Conservation (phyloP, 2,113 vertebrate species). For the Tragelaphus buxtoni region DNA sequence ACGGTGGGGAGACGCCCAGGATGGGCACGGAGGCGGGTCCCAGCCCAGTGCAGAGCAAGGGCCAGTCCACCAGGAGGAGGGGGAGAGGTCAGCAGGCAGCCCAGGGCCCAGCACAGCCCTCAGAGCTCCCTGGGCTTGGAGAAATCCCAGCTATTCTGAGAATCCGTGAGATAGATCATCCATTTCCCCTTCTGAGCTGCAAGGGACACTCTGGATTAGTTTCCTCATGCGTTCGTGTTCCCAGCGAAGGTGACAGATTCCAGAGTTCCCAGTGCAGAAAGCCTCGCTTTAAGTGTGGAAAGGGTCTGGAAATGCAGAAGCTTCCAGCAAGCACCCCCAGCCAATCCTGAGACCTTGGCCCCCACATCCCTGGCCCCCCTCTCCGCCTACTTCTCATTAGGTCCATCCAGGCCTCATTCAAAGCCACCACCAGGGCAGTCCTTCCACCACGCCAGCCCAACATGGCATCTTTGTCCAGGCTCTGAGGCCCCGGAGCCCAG, state of each 20-base stretch:
- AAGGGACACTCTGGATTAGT: constrained; percentile 54
- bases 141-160: no score
- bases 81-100: not conserved
- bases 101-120: not conserved
- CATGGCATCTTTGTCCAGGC: not conserved
- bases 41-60: no score
- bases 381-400: not conserved
- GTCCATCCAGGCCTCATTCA: not conserved
- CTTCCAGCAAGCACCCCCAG: not conserved
- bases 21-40: accelerated
- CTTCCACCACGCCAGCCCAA: accelerated
- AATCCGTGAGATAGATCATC: not conserved
- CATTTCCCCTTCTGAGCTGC: constrained; percentile 59
- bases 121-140: no score
- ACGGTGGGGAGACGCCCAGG: not conserved
- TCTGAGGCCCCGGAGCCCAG: not conserved
- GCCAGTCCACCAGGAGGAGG: not conserved
- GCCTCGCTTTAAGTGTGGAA: not conserved
- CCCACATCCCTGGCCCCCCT: not conserved
- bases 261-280: not conserved
- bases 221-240: constrained; percentile 36
- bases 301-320: not conserved
- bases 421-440: not conserved
- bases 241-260: constrained; percentile 67
- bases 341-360: not conserved